Percentiles rank a stretch among this genome's conserved stretches.
Evolutionary conservation across 2,113 vertebrate genomes (phyloP).

Genomic region (Xyrauchen texanus): DNA sequence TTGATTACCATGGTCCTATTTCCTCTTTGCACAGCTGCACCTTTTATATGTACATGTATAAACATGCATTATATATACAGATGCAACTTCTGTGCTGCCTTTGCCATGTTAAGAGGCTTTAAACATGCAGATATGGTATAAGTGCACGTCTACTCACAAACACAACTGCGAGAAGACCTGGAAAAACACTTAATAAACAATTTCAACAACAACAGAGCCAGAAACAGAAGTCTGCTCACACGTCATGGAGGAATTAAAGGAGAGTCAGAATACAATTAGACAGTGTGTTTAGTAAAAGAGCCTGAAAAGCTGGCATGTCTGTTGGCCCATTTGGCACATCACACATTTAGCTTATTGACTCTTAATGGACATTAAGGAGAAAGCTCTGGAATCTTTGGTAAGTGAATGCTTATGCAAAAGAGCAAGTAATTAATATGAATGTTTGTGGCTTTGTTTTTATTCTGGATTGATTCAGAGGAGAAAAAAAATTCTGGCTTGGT

Average conservation of each 20-base stretch:
- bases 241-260: constrained; percentile 4
- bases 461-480: not conserved
- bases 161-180: not conserved
- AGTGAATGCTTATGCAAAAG: not conserved
- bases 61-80: too few species aligned
- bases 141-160: not conserved
- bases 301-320: not conserved
- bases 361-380: not conserved
- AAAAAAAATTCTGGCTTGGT: too few species aligned
- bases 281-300: not conserved
- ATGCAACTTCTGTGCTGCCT: too few species aligned
- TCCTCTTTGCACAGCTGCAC: too few species aligned
- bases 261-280: constrained; percentile 14
- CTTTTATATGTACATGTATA: too few species aligned
- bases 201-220: not conserved
- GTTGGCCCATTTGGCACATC: not conserved
- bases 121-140: too few species aligned
- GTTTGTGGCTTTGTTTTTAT: not conserved
- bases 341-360: not conserved
- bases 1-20: too few species aligned
- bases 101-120: too few species aligned
- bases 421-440: not conserved
- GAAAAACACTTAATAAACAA: not conserved
- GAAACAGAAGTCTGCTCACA: not conserved
- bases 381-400: not conserved